Evolutionary conservation across 2,797 vertebrate species (phyloP), one percentile per base, ranked within the genome.

Genomic region (Urocyon cinereoargenteus): DNA sequence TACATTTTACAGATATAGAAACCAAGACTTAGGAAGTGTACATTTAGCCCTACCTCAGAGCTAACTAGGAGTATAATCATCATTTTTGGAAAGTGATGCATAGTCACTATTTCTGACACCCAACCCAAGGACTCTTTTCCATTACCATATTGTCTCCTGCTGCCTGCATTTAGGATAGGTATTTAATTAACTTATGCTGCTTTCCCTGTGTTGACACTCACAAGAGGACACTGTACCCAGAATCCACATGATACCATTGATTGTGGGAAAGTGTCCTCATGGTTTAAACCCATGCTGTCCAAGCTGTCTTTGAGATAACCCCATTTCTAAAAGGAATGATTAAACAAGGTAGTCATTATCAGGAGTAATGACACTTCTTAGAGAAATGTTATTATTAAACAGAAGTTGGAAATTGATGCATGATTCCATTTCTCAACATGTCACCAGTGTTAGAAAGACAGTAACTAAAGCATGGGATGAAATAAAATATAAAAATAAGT

Each of bases 281-380:
- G 40, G n/a, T 82, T 92, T 83, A 73, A 91, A 36, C 91, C 64
- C 66, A 61, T 14, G 78, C 95, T 97, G 86, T 93, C 84, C 68
- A 36, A 79, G 53, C 49, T n/a, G 19, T 91, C 77, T 98, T 96
- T 97, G 89, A 97, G 83, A 66, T 93, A 70, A 96, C 88, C 85
- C 91, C 34, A 78, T 89, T 90, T 88, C 92, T 55, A 94, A 97
- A 95, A 93, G 96, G 96, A 98, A 97, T 97, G 96, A 53, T 94
- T 94, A 84, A 81, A n/a, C 14, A 0, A 21, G 62, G 83, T 31
- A 16, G 55, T 62, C 93, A 84, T 97, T 98, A 93, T 77, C 93
- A 26, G 57, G 79, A 97, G 94, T 97, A 97, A 98, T 97, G 97
- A 72, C 36, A 97, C 81, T 95, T 96, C 97, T 51, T 26, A 26